These are phyloP conservation scores for Bucorvus abyssinicus DNA, from an alignment of 2,797 vertebrate genomes.

Conservation along the genomic window DNA sequence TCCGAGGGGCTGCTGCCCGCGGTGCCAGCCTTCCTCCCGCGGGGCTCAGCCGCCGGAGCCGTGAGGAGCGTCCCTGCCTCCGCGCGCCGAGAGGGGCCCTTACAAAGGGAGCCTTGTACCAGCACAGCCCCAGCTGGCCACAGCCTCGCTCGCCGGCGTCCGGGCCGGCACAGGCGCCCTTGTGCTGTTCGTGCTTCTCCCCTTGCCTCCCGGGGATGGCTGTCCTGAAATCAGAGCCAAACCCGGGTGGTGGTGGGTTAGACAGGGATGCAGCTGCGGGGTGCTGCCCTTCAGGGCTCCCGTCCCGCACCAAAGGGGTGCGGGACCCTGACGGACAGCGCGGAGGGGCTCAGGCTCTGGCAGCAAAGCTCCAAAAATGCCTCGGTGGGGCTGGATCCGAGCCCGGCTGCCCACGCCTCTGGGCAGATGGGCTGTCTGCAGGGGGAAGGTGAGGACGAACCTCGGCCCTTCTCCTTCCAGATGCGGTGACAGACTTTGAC, in stretches of 20 bases:
- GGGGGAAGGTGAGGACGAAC: not conserved
- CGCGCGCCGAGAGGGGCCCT: fast-evolving
- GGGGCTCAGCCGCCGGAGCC: not conserved
- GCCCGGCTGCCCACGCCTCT: fast-evolving
- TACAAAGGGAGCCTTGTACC: constrained; percentile 41
- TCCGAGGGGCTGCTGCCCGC: not conserved
- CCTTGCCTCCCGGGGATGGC: not conserved
- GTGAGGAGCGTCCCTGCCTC: fast-evolving
- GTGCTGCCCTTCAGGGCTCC: not conserved
- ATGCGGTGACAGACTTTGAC: constrained; percentile 90
- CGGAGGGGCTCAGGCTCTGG: not conserved
- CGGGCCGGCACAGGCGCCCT: not conserved
- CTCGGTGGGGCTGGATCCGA: not conserved
- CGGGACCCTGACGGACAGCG: fast-evolving
- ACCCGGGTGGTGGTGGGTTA: not conserved
- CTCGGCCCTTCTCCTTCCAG: constrained; percentile 69
- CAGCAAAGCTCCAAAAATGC: not conserved
- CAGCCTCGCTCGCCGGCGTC: fast-evolving
- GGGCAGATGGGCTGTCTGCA: fast-evolving
- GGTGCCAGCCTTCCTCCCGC: not conserved
- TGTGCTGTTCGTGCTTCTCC: not conserved
- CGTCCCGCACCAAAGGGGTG: not conserved
- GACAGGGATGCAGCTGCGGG: fast-evolving
- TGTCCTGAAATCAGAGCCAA: not conserved
- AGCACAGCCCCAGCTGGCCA: not conserved